A percentile compares a stretch with the other conserved stretches of the same genome.
Conservation (phyloP, 2,888 invertebrate species). For the Hypselothyrea guttata region DNA sequence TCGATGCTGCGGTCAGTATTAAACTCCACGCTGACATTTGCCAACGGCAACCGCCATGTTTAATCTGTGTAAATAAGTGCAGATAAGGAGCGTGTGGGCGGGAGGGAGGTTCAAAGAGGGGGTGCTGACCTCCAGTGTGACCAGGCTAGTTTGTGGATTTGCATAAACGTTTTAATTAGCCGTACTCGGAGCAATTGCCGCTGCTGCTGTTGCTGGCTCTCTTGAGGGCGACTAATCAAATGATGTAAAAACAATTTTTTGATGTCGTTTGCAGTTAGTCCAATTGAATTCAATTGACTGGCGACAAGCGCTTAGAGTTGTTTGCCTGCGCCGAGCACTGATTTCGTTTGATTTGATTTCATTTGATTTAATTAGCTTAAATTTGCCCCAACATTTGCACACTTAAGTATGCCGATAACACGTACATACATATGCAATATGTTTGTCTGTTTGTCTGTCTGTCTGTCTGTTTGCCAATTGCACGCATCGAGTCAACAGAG, state of each 20-base stretch:
- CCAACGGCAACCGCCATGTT: conserved; percentile 45
- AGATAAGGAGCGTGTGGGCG: background rate
- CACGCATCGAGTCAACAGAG: conserved; percentile 32
- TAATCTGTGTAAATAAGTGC: conserved; percentile 48
- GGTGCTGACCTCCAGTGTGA: conserved; percentile 39
- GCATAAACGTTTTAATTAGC: conserved; percentile 74
- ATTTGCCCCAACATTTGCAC: conserved; percentile 42
- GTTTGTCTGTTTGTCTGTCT: too few relatives aligned
- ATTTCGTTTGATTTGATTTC: conserved; percentile 22
- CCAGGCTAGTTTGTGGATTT: conserved; percentile 49
- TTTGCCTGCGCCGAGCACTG: conserved; percentile 30
- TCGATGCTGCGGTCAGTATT: conserved; percentile 34
- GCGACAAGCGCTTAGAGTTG: conserved; percentile 36
- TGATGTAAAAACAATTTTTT: conserved; percentile 38
- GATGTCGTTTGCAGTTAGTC: conserved; percentile 22
- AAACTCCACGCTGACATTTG: conserved; percentile 40
- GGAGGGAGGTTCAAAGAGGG: background rate
- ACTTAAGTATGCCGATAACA: conserved; percentile 21
- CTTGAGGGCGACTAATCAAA: conserved; percentile 49
- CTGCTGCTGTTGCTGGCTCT: conserved; percentile 16
- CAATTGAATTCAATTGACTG: conserved; percentile 69
- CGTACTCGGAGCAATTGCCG: conserved; percentile 11
- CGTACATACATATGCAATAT: too few relatives aligned
- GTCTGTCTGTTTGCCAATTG: conserved; percentile 21
- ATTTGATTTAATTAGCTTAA: conserved; percentile 64